Percentiles rank a stretch among this genome's conserved stretches.
phyloP scores from a whole-genome alignment of 2,113 vertebrate genomes.

The Poeciliopsis prolifica region DNA sequence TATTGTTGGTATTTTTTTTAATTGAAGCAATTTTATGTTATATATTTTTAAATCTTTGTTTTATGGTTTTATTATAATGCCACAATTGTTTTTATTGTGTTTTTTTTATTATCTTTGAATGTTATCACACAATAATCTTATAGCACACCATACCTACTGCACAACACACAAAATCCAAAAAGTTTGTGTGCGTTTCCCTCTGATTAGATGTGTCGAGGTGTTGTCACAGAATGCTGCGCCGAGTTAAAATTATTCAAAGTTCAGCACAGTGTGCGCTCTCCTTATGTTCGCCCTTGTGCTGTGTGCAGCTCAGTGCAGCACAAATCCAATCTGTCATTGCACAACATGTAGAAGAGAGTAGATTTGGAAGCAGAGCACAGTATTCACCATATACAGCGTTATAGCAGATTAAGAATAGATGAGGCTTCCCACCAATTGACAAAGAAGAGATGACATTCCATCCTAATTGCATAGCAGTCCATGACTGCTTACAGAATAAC shows the following conservation, averaged over 20 bases:
- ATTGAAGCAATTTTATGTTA: background rate
- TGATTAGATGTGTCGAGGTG: background rate
- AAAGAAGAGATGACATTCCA: too few relatives aligned
- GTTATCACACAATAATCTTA: background rate
- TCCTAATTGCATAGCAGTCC: too few relatives aligned
- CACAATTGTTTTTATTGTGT: background rate
- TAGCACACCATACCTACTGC: background rate
- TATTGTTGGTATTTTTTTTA: background rate
- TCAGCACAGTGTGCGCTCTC: background rate
- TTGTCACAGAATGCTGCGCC: background rate
- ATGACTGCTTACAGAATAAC: background rate
- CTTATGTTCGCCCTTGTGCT: background rate
- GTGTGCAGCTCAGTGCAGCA: background rate
- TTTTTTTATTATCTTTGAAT: background rate
- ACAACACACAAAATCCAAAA: background rate
- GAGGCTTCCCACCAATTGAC: background rate
- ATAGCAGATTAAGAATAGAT: background rate
- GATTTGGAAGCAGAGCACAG: background rate
- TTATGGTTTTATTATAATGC: background rate
- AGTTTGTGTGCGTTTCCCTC: background rate
- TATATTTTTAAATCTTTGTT: background rate
- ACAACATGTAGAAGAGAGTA: background rate
- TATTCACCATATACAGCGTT: background rate
- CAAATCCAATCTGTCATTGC: background rate
- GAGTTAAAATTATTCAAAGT: background rate